phyloP scores from a whole-genome alignment of 2,113 vertebrate genomes.

The Promerops cafer region DNA sequence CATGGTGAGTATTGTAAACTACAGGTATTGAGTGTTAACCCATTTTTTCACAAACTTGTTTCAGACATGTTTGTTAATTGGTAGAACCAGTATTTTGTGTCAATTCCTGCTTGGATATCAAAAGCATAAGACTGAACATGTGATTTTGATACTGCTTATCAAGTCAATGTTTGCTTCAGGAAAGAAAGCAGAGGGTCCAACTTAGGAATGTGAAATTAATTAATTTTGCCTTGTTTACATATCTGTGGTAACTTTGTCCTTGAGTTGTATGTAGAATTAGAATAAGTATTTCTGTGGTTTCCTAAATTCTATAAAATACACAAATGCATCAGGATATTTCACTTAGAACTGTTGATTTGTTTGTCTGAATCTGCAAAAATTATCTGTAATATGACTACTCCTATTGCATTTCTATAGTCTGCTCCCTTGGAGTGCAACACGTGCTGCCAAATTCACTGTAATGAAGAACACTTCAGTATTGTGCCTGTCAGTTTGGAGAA shows the following conservation, averaged over 20 bases:
- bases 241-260: neutral
- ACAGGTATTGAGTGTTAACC: neutral
- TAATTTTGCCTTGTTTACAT: neutral
- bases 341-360: neutral
- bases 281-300: neutral
- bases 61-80: neutral
- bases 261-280: neutral
- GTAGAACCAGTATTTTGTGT: neutral
- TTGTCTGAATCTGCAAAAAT: neutral
- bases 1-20: neutral
- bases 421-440: neutral
- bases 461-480: neutral
- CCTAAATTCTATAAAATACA: neutral
- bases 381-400: neutral
- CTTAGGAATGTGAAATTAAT: neutral
- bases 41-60: neutral
- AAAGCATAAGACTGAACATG: neutral
- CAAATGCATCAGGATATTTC: neutral
- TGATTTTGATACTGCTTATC: neutral
- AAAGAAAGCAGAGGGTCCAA: neutral
- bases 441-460: conserved; percentile 7
- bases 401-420: neutral
- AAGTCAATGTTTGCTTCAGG: neutral
- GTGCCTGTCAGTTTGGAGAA: conserved; percentile 14
- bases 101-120: neutral